phyloP scores from a whole-genome alignment of 2,797 vertebrate genomes.

The Xenops minutus region DNA sequence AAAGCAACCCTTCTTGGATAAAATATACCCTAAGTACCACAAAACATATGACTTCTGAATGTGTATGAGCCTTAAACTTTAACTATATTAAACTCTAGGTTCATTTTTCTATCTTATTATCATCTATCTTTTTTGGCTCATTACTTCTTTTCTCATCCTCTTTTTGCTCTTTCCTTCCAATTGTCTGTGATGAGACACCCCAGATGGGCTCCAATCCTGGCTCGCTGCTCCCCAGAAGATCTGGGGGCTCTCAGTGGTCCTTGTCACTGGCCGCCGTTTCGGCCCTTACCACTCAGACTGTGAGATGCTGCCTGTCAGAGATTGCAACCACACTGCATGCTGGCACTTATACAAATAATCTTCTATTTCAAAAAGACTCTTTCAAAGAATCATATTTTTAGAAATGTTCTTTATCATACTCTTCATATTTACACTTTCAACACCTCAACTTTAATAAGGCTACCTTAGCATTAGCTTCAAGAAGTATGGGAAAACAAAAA shows the following conservation, averaged over 20 bases:
- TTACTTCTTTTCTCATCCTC: background rate
- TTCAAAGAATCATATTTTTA: background rate
- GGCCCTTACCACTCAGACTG: background rate
- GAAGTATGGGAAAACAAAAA: background rate
- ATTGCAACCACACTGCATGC: accelerated
- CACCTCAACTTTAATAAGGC: background rate
- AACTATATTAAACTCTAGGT: background rate
- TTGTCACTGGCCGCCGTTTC: background rate
- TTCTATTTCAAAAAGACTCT: background rate
- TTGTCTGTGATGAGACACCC: accelerated
- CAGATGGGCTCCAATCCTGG: accelerated
- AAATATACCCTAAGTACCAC: background rate
- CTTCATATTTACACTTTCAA: background rate
- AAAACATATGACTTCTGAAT: background rate
- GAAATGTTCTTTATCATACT: background rate
- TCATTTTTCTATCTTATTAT: background rate
- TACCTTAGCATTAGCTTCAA: background rate
- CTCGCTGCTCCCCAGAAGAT: background rate
- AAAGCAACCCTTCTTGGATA: background rate
- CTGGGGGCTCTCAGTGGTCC: background rate
- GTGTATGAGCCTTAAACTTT: background rate
- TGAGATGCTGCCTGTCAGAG: background rate
- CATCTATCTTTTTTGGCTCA: background rate
- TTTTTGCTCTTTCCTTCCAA: background rate
- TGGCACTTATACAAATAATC: background rate